Base-by-base conservation (phyloP, 2,113 vertebrate genomes). In the Recurvirostra avosetta region DNA sequence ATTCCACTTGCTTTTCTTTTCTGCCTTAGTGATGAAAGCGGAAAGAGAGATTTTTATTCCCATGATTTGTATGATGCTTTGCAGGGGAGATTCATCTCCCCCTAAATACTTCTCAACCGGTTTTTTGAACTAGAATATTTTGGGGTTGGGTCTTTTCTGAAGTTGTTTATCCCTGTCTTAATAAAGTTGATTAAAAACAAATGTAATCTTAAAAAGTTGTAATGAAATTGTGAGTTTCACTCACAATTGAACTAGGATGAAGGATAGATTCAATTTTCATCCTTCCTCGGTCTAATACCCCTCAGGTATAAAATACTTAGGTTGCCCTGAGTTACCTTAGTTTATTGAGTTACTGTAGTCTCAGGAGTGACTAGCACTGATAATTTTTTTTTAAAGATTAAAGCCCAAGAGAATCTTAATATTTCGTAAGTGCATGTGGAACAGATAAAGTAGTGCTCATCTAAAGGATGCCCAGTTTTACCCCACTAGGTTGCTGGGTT, bases 1-100 rank as follows among this genome's bases (percentile, higher is more conserved):
- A 86, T 74, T 94, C 86, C 86, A 67, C 67, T 86, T 95, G 86
- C 91, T 97, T 89, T 83, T 22, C 94, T 86, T 91, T 92, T 86
- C 95, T 94, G 82, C 88, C 62, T 92, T 53, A 43, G 84, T 83
- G 93, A 93, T 88, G 88, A 93, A 90, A 92, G 71, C 43, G 25
- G 68, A 88, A 88, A 88, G 70, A 80, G 47, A 49, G 26, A 77
- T 40, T 96, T 94, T 94, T 96, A 89, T 91, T 91, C 72, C 70
- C 85, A 34, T 2, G 5, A 59, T 63, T 87, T 74, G 14, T 25
- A 34, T 6, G 18, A 47, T 52, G 83, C 73, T 94, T 96, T 84
- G 68, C 53, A 59, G 75, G 29, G 38, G 52, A 92, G 27, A 80
- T 55, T 36, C 38, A 63, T 63, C 43, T 63, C 61, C 32, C 45